A percentile compares a stretch with the other conserved stretches of the same genome.
These are phyloP conservation scores for Austrofundulus limnaeus DNA, from an alignment of 2,113 vertebrate species.

Conservation along the genomic window DNA sequence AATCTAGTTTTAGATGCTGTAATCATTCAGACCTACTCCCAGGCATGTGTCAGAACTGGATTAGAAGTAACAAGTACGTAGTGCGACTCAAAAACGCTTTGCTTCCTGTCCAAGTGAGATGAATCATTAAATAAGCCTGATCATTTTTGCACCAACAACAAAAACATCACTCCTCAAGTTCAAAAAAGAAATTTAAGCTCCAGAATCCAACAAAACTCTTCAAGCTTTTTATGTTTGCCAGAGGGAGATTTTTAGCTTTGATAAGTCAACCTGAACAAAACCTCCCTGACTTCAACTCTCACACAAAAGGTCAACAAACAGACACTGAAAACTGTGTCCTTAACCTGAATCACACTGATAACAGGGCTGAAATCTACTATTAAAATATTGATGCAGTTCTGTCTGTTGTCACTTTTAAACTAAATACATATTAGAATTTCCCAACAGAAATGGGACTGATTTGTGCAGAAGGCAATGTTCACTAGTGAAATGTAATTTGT, in stretches of 20 bases:
- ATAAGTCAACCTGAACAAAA: slow-evolving; percentile 16
- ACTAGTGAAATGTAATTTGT: no score
- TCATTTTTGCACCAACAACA: background rate
- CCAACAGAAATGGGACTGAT: background rate
- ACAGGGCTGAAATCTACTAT: background rate
- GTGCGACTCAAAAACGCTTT: background rate
- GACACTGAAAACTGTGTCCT: slow-evolving; percentile 6
- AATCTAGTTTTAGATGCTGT: no score
- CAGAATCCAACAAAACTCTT: slow-evolving; percentile 12
- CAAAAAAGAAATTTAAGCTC: background rate
- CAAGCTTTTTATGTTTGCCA: slow-evolving; percentile 24
- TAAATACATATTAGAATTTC: background rate
- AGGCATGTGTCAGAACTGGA: background rate
- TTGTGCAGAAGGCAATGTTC: no score
- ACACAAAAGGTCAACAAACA: background rate
- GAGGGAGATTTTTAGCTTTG: slow-evolving; percentile 24
- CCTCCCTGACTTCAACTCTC: background rate
- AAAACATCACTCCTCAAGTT: no score
- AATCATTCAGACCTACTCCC: background rate
- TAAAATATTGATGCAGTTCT: background rate
- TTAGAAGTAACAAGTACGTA: background rate
- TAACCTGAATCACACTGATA: slow-evolving; percentile 4
- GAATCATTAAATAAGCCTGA: background rate
- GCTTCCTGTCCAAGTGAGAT: background rate
- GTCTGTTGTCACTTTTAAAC: slow-evolving; percentile 3